Evolutionary conservation across 2,888 invertebrate genomes (phyloP).

Genomic region (Raillietiella orientalis): DNA sequence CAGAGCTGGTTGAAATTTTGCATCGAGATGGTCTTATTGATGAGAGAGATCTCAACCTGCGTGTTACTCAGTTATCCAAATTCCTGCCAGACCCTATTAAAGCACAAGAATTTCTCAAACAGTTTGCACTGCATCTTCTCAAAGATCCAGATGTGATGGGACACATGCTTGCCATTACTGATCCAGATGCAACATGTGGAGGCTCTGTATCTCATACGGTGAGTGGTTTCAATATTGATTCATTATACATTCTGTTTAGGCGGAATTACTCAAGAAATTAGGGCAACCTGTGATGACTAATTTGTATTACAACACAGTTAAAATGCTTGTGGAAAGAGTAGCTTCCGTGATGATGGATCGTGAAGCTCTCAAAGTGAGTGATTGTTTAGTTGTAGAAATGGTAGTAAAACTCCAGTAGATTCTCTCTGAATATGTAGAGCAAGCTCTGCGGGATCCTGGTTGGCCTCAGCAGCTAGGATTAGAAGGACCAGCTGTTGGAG

Average conservation of each 20-base stretch:
- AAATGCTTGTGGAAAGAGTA: conserved; percentile 70
- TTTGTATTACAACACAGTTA: conserved; percentile 76
- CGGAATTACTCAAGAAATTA: conserved; percentile 56
- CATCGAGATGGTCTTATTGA: background rate
- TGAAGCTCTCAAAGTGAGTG: conserved; percentile 34
- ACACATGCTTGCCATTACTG: conserved; percentile 57
- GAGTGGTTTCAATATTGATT: background rate
- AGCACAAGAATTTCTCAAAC: conserved; percentile 50
- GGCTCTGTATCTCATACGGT: conserved; percentile 63
- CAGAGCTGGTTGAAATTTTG: conserved; percentile 8
- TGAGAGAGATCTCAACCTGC: conserved; percentile 27
- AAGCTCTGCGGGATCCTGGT: conserved; percentile 20
- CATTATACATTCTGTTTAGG: conserved; percentile 8
- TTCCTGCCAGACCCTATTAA: conserved; percentile 75
- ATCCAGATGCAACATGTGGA: conserved; percentile 56
- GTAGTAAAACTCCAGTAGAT: background rate
- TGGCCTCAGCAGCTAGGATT: conserved; percentile 49
- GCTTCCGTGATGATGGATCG: conserved; percentile 89
- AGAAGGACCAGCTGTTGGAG: conserved; percentile 44
- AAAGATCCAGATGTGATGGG: conserved; percentile 28
- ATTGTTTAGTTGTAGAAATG: background rate
- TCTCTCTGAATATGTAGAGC: background rate
- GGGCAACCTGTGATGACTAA: conserved; percentile 85
- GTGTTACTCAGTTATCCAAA: conserved; percentile 25
- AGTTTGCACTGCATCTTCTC: conserved; percentile 43